Evolutionary conservation across 2,113 vertebrate species (phyloP), one percentile per base, ranked within the genome.

Genomic region (Gasterosteus nipponicus): DNA sequence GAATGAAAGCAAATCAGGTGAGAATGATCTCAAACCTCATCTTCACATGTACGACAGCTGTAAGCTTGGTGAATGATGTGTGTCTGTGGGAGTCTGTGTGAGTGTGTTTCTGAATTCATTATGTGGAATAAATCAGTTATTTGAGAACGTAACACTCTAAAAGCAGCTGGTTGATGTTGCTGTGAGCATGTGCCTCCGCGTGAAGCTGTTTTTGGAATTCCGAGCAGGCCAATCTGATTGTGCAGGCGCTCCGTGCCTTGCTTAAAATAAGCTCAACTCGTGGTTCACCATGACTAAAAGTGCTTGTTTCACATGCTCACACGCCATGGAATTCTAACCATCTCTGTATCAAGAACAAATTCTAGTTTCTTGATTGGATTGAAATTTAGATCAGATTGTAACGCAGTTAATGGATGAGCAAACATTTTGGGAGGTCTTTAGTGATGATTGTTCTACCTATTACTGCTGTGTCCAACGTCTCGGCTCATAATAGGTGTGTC

Each of bases 191-290:
- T 71, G 51, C 59, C 14, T 61, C 35, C 60, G 69, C 59, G 33
- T 49, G 66, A 65, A 72, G 38, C 61, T 69, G 75, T 63, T 79
- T 77, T 68, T 80, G 66, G 7, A 84, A 58, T 70, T 77, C 69
- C 70, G 49, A 57, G 68, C 63, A 69, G 77, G 77, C 73, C 82
- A 77, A 87, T 89, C 67, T 44, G 69, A 86, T 90, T 84, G 79
- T 16, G 11, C 61, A 56, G 81, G 73, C 61, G 67, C 61, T 64
- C 78, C 72, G 29, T 78, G 64, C 46, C 39, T 61, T 4, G 51
- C 79, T 81, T 65, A 75, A 85, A 89, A 89, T 87, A 86, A 83
- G 71, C 73, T 77, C 19, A 86, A 79, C 88, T 78, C 63, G 75
- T 92, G 85, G 76, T 88, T 77, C 69, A 72, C 75, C 73, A 68